Evolutionary conservation across 2,113 vertebrate species (phyloP), one percentile per base, ranked within the genome.

Genomic region (Thymallus thymallus): DNA sequence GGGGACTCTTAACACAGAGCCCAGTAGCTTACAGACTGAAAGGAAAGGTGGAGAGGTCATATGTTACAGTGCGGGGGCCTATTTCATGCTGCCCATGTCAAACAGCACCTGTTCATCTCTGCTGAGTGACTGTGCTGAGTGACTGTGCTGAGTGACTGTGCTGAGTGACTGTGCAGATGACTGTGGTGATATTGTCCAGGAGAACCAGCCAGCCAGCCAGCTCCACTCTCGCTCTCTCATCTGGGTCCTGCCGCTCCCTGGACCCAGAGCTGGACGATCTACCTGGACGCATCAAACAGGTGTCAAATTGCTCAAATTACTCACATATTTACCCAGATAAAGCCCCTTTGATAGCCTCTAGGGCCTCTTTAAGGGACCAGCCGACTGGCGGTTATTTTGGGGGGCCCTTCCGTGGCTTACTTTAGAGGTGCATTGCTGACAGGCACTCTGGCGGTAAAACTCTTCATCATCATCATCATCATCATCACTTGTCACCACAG

Each of bases 71-170:
- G 71, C 3, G 0, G 55, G 22, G 64, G 10, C 69, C 30, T 79
- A 76, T 87, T 78, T 82, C 74, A 78, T 76, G 65, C 29, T 56
- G 63, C 77, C 4, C 85, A 82, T 80, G 87, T 91, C 91, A 90
- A 29, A 81, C 88, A 91, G 87, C 90, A 91, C 89, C 87, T 90
- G 76, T 86, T 91, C 89, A 91, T 91, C 90, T 89, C 77, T 75
- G 65, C 78, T 76, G 84, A 83, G 77, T 26, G 74, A 77, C 64
- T 74, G 70, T 76, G 69, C 62, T 88, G 86, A 88, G n/a, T 89
- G 78, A 72, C 77, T 68, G n/a, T 5, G 56, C 60, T 6, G 85
- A 90, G n/a, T n/a, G n/a, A n/a, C n/a, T 89, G 79, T 75, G 65
- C 78, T 76, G 84, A 83, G 77, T 26, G 74, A 77, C 64, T 74